Evolutionary conservation across 2,797 vertebrate genomes (phyloP), one percentile per base, ranked within the genome.

Genomic region (Darevskia mixta): DNA sequence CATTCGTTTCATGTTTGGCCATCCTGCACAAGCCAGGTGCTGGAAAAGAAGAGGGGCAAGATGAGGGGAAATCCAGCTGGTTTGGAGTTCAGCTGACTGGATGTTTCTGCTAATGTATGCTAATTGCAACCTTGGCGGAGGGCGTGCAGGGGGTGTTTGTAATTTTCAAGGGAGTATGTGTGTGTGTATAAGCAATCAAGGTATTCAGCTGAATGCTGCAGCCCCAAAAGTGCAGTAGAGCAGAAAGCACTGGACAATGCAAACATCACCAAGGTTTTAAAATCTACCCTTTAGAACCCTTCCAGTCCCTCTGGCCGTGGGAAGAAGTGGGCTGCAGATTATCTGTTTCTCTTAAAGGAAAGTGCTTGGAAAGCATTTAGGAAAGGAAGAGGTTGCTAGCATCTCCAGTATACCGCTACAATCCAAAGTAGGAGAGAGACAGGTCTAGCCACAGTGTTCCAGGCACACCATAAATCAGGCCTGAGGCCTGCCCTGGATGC

Each of bases 1-100:
- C 81, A 0, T 88, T 89, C 92, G 0, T 83, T 88, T 23, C 90
- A 88, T 3, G 43, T 4, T 86, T 77, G 85, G 90, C 10, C 6
- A 67, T 8, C 49, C n/a, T 64, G 38, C 66, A 85, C 5, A 38
- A 27, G 25, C 41, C 8, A 38, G 25, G 61, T 23, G 35, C n/a
- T 41, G 9, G 58, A 35, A 77, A 79, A 20, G 38, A 88, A 58
- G 23, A 38, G 58, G 58, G 69, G 27, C 25, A 61, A 75, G 29
- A 32, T 1, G 41, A 38, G 83, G 73, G 49, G 69, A 71, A 72
- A 64, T 17, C 29, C 84, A 79, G 82, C 73, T 79, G 72, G 79
- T 15, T 43, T 82, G 78, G 38, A 71, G 72, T 73, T 73, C 5
- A 1, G 49, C n/a, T 10, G n/a, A 17, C 43, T 64, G 45, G 55